Base-by-base conservation (phyloP, 2,888 invertebrate species). In the Trachelus troglodyta region DNA sequence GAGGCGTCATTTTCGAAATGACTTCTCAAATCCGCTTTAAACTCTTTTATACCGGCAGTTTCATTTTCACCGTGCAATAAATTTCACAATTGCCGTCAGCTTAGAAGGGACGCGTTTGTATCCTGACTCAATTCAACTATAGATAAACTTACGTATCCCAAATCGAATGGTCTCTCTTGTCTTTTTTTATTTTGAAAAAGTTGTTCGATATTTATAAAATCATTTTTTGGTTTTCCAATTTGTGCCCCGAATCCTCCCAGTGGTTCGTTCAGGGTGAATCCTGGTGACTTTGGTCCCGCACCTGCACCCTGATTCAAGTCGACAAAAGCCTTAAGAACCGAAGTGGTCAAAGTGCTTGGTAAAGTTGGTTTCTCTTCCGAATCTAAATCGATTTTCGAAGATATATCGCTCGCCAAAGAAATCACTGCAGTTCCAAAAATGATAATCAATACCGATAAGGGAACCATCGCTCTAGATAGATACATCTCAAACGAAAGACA, bases 311-410 rank as follows among this genome's bases (percentile, higher is more conserved):
- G 75, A n/a, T 76, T 78, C 33, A 78, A 30, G 35, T 78, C 78
- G n/a, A 78, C 75, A 33, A 73, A 78, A 15, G 78, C 78, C 68
- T 78, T 78, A 4, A 78, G 75, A 9, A 78, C 75, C 34, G 78
- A 76, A 71, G 71, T 71, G 31, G 73, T 78, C 30, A 76, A 35
- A 1, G 78, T 78, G 2, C 34, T n/a, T 4, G 78, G 76, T 23
- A 75, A 73, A 34, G 33, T 69, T 11, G 78, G 77, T 69, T 73
- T 56, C 73, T 85, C 83, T 6, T 78, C 71, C 33, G 82, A 82
- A n/a, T 81, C 83, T 6, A 88, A 78, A 56, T 82, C 83, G 35
- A 88, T 82, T 75, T 86, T 85, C n/a, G 88, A 85, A 0, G 86
- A 86, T 69, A 88, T 77, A 76, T 82, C 76, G 37, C 79, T 11